phyloP scores from a whole-genome alignment of 2,797 vertebrate genomes.

The Typhlichthys eigenmanni region DNA sequence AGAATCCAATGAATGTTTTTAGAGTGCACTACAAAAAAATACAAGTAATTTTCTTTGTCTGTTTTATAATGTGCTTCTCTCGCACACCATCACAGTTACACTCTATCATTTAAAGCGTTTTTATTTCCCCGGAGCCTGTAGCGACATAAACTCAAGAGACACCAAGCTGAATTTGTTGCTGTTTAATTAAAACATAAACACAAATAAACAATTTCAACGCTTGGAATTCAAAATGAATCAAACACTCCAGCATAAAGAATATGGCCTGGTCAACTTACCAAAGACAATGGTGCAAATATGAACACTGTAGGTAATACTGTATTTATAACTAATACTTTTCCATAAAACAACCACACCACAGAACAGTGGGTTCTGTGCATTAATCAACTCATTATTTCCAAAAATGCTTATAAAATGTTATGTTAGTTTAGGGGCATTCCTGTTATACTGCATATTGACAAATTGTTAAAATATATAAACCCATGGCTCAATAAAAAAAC shows the following conservation, averaged over 20 bases:
- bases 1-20: slow-evolving; percentile 98
- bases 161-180: slow-evolving; percentile 68
- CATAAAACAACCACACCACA: slow-evolving; percentile 18
- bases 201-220: slow-evolving; percentile 54
- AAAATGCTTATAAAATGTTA: neutral
- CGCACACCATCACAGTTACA: slow-evolving; percentile 84
- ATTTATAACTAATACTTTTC: slow-evolving; percentile 5
- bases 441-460: neutral
- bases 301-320: neutral
- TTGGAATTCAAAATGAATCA: slow-evolving; percentile 52
- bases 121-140: slow-evolving; percentile 88
- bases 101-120: slow-evolving; percentile 89
- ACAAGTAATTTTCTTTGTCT: slow-evolving; percentile 94
- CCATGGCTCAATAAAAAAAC: neutral
- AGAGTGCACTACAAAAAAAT: slow-evolving; percentile 95
- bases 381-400: slow-evolving; percentile 11
- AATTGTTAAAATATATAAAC: neutral
- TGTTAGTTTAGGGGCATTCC: neutral
- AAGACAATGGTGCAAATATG: slow-evolving; percentile 20
- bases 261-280: slow-evolving; percentile 13
- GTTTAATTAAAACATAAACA: slow-evolving; percentile 69
- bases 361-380: neutral
- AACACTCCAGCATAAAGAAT: slow-evolving; percentile 48
- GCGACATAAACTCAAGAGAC: slow-evolving; percentile 85
- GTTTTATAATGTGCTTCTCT: slow-evolving; percentile 87